Conservation (phyloP, 64 coral and sea anemone genomes). For the Orbicella faveolata region DNA sequence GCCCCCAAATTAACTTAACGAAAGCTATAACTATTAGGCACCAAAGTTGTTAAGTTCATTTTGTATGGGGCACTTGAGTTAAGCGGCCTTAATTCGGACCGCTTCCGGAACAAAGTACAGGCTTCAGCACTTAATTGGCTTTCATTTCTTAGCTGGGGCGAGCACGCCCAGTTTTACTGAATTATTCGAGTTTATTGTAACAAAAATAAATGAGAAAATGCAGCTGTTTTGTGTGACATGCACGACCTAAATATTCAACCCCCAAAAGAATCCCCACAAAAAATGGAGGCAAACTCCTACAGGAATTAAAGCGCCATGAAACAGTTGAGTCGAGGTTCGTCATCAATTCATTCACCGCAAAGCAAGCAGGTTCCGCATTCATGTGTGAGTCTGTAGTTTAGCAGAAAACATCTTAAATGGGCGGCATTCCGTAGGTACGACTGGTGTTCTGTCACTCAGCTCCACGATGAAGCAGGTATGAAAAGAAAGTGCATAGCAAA, state of each 20-base stretch:
- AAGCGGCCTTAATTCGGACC: neutral
- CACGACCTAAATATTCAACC: neutral
- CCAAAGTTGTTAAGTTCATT: constrained; percentile 21
- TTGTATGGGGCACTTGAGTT: constrained; percentile 16
- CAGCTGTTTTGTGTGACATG: neutral
- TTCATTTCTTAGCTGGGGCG: neutral
- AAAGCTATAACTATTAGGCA: constrained; percentile 1
- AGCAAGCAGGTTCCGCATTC: neutral
- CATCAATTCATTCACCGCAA: neutral
- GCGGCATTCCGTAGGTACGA: constrained; percentile 16
- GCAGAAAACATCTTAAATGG: neutral
- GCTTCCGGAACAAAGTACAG: constrained; percentile 29
- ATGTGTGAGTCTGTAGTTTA: too few species aligned
- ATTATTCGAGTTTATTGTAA: constrained; percentile 12
- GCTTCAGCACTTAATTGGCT: constrained; percentile 19
- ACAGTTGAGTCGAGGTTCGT: neutral
- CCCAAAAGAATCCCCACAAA: neutral
- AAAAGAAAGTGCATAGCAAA: neutral
- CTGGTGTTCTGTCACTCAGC: neutral
- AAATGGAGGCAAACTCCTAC: neutral
- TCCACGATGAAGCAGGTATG: constrained; percentile 5
- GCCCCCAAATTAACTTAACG: constrained; percentile 24
- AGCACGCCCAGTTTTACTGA: constrained; percentile 1
- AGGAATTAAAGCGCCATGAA: neutral
- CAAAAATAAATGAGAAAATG: neutral